Evolutionary conservation across 2,113 vertebrate species (phyloP), one percentile per base, ranked within the genome.

Genomic region (Pampusana beccarii): DNA sequence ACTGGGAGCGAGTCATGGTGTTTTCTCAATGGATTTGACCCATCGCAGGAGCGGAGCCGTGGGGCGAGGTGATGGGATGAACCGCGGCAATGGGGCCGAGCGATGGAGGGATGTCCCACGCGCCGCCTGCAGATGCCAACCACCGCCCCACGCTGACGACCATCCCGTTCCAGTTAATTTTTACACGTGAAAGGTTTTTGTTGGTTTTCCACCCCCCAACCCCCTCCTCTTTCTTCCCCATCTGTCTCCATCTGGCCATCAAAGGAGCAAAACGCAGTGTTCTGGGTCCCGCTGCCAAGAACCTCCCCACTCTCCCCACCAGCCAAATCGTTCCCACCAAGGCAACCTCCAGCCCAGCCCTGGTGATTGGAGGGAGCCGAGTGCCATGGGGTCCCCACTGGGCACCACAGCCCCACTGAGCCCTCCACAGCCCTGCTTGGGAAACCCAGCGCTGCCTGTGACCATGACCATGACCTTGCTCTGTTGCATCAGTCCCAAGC

Each of bases 1-100:
- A 5, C 16, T 5, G 70, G 70, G 70, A 0, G 2, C 1, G 58
- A 31, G 53, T 7, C 2, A 8, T 0, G n/a, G 58, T 0, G 28
- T 60, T 20, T 24, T 16, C 24, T 0, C 5, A 2, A 16, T 44
- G 42, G 42, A 16, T 44, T 44, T 44, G 42, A 17, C 42, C 42
- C 42, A 44, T 44, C 16, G 42, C 42, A 6, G 42, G 42, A 44
- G 42, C 16, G 42, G 42, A 44, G 42, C 42, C 42, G 42, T 44
- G 42, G 42, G 42, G 17, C 7, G 16, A 16, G 42, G 24, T 2
- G 6, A 48, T 10, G 58, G 85, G 70, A 44, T 36, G 29, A 28
- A 40, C 29, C 0, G 16, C 0, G 7, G 65, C 33, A 28, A 57
- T 2, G 12, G 13, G 24, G 19, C 29, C 10, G 2, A 26, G 58